A percentile compares a stretch with the other conserved stretches of the same genome.
Conservation (phyloP, 2,113 vertebrate genomes). For the Lamprotornis superbus region DNA sequence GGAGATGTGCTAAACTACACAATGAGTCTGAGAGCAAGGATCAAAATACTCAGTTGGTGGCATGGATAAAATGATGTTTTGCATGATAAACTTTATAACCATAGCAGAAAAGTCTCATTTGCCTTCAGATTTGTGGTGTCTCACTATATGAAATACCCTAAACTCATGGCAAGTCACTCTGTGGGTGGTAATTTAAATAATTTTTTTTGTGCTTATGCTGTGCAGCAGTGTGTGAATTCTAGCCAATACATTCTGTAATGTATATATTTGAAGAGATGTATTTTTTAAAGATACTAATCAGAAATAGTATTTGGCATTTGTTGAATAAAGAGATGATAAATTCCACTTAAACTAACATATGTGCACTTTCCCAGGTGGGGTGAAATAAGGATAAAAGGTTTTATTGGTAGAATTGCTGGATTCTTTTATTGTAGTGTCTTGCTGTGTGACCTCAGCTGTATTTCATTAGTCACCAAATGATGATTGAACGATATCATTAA, state of each 20-base stretch:
- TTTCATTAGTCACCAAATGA: not conserved
- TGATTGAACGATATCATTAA: not conserved
- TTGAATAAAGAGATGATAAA: not conserved
- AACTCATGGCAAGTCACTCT: not conserved
- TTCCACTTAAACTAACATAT: not conserved
- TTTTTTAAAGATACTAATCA: not conserved
- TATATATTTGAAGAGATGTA: not conserved
- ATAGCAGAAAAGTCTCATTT: not conserved
- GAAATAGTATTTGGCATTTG: not conserved
- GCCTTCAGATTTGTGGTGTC: slow-evolving; percentile 14
- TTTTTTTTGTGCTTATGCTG: not conserved
- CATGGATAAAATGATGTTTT: not conserved
- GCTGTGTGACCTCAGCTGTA: not conserved
- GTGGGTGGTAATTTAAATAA: not conserved
- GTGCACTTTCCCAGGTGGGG: not conserved
- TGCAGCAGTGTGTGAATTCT: not conserved
- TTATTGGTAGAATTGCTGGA: not conserved
- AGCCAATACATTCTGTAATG: not conserved
- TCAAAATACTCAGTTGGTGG: slow-evolving; percentile 6
- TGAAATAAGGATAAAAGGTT: not conserved
- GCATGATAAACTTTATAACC: slow-evolving; percentile 2
- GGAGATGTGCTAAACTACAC: slow-evolving; percentile 10
- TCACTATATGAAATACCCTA: not conserved
- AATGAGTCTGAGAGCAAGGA: not conserved
- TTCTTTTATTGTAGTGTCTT: not conserved